Percentiles rank a stretch among this genome's conserved stretches.
Evolutionary conservation across 2,113 vertebrate genomes (phyloP).

Genomic region (Hippocampus zosterae): DNA sequence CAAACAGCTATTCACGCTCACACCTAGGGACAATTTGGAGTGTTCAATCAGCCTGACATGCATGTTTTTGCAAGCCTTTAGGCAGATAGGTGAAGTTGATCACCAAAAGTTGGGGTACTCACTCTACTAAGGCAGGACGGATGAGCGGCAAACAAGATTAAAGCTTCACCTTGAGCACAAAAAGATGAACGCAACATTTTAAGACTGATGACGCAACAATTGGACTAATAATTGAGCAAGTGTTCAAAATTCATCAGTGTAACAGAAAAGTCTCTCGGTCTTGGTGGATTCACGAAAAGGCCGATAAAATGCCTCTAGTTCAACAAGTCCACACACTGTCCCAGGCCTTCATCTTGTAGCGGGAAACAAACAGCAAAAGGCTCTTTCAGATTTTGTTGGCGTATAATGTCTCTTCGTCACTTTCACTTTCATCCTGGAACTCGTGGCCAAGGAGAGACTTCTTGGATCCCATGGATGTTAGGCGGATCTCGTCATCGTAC

Average conservation of each 20-base stretch:
- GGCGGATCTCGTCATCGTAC: slow-evolving; percentile 91
- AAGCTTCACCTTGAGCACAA: neutral
- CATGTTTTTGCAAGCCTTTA: too few species aligned
- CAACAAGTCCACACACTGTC: slow-evolving; percentile 2
- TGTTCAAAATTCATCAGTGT: neutral
- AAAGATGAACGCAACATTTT: neutral
- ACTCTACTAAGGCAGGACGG: neutral
- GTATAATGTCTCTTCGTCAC: slow-evolving; percentile 94
- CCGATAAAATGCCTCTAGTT: neutral
- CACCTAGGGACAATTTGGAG: too few species aligned
- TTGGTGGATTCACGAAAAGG: neutral
- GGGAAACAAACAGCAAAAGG: slow-evolving; percentile 9
- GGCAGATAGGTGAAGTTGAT: neutral
- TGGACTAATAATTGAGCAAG: neutral
- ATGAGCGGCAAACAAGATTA: neutral
- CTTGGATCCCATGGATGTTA: slow-evolving; percentile 93
- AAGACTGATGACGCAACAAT: neutral
- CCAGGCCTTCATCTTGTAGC: slow-evolving; percentile 9
- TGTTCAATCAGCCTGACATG: too few species aligned
- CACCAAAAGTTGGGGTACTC: neutral
- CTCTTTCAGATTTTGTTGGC: slow-evolving; percentile 87
- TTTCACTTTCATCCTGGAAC: slow-evolving; percentile 98
- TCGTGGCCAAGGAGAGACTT: slow-evolving; percentile 92
- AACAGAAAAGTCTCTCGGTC: neutral
- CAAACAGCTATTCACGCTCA: too few species aligned